Evolutionary conservation across 2,113 vertebrate species (phyloP).

Genomic region (Alosa alosa): DNA sequence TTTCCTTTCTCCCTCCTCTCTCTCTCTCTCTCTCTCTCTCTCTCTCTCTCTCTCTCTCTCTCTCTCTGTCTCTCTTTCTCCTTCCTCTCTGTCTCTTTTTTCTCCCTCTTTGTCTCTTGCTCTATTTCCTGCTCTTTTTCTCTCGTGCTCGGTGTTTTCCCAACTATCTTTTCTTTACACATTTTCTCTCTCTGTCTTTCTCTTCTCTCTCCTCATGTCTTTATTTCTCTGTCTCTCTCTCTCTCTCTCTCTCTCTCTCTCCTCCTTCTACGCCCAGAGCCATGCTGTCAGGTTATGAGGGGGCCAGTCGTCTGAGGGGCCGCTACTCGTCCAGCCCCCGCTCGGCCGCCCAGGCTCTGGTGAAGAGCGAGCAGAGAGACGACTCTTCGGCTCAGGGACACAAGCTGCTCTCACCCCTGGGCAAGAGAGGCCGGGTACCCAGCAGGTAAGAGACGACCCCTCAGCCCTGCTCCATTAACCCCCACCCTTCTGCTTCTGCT

Average conservation of each 20-base stretch:
- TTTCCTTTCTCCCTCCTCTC: neutral
- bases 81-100: neutral
- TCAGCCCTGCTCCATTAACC: neutral
- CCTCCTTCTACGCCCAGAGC: slow-evolving; percentile 31
- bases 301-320: slow-evolving; percentile 53
- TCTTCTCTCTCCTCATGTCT: neutral
- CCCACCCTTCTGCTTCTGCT: too few relatives aligned
- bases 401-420: slow-evolving; percentile 43
- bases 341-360: slow-evolving; percentile 40
- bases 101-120: too few relatives aligned
- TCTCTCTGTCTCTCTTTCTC: neutral
- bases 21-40: neutral
- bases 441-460: slow-evolving; percentile 45
- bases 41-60: neutral
- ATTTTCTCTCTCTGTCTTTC: neutral
- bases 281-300: slow-evolving; percentile 44
- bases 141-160: neutral
- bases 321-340: slow-evolving; percentile 42
- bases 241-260: neutral
- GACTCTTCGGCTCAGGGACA: slow-evolving; percentile 48
- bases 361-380: slow-evolving; percentile 52
- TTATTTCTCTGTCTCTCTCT: neutral
- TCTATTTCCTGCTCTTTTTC: too few relatives aligned
- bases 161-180: neutral
- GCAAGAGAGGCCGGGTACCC: slow-evolving; percentile 49